These are phyloP conservation scores for Harpagoxenus sublaevis DNA, from an alignment of 2,888 invertebrate species.

Conservation along the genomic window DNA sequence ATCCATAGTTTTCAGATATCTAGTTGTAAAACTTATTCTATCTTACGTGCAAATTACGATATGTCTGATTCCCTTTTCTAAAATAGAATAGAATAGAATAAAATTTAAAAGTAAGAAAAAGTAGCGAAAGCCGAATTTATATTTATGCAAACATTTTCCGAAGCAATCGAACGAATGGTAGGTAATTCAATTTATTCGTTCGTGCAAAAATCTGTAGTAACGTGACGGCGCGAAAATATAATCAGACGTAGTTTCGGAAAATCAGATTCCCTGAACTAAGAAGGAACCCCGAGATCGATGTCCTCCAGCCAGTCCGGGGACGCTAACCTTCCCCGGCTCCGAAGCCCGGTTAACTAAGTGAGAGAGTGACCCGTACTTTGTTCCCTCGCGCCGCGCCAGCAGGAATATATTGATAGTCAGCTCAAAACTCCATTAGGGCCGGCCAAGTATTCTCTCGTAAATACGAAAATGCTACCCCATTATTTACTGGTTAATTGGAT, in stretches of 20 bases:
- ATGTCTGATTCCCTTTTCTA: background rate
- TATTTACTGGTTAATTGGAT: conserved; percentile 87
- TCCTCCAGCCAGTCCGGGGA: conserved; percentile 66
- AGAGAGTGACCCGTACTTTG: conserved; percentile 85
- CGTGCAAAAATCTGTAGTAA: background rate
- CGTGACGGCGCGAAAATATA: background rate
- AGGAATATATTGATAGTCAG: conserved; percentile 86
- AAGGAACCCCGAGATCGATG: conserved; percentile 77
- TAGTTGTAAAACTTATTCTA: conserved; percentile 6
- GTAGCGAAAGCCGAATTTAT: background rate
- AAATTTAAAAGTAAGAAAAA: background rate
- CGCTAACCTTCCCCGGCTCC: conserved; percentile 62
- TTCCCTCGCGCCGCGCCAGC: conserved; percentile 76
- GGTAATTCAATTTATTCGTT: background rate
- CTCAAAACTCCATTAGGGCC: conserved; percentile 86
- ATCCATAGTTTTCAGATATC: conserved; percentile 66
- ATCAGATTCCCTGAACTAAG: conserved; percentile 71
- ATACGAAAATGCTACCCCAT: conserved; percentile 86
- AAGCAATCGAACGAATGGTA: background rate
- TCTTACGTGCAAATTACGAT: background rate
- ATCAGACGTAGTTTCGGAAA: conserved; percentile 58
- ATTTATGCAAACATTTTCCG: background rate
- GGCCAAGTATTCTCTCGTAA: conserved; percentile 85
- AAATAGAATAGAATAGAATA: background rate
- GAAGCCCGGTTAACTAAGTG: conserved; percentile 81